Base-by-base conservation (phyloP, 2,113 vertebrate species). In the Miniopterus natalensis region DNA sequence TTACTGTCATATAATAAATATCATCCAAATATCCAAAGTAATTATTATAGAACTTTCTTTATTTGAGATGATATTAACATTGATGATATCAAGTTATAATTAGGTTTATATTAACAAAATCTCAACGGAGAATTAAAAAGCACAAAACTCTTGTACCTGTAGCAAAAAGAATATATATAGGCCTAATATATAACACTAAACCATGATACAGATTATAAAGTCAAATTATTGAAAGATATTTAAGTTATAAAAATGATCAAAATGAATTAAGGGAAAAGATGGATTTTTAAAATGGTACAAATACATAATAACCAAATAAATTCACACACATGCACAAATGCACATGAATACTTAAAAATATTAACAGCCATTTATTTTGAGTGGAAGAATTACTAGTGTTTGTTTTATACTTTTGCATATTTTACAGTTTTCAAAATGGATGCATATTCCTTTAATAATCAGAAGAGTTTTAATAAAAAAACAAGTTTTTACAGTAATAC, bases 381-480 rank as follows among this genome's bases (percentile, higher is more conserved):
- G 15, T 65, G 12, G 0, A 31, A 88, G 15, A 2, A 36, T 29
- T 40, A 66, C 23, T 73, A 59, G 20, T 27, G 4, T 79, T 89
- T 57, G 80, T 73, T 93, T 88, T 79, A 49, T 49, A 42, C 0
- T 77, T 84, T 65, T 81, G 4, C 21, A 77, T 84, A 84, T 55
- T 73, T 29, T 2, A 94, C 0, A 63, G 66, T 75, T 83, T 89
- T 65, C 49, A 92, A 79, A 96, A 57, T 81, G 42, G 42, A 81
- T 81, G 29, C 4, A 71, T 13, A 63, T 25, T n/a, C 1, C 3
- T 94, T 90, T 61, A 23, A n/a, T 63, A 88, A 73, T 42, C 20
- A 88, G 31, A 29, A 86, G 63, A 53, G 10, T 81, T 94, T 95
- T 92, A 66, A 63, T 12, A 36, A n/a, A 65, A 90, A 36, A 86